These are phyloP conservation scores for Antitype chi DNA, from an alignment of 2,888 invertebrate genomes.

Conservation along the genomic window DNA sequence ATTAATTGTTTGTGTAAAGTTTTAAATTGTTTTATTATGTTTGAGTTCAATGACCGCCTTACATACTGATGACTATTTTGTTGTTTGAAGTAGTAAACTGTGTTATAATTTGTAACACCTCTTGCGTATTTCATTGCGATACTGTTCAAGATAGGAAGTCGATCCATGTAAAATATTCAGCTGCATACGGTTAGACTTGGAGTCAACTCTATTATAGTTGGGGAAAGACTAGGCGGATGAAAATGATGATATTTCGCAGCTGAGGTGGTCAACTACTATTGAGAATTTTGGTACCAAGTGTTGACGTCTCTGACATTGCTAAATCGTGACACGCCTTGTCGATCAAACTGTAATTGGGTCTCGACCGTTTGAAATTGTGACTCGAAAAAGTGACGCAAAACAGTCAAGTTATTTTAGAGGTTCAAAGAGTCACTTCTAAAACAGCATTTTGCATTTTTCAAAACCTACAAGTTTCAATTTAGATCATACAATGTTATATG, in stretches of 20 bases:
- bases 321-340: not conserved
- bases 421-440: not conserved
- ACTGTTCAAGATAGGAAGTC: not conserved
- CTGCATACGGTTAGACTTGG: not conserved
- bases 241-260: not conserved
- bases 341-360: constrained; percentile 2
- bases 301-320: too few species aligned
- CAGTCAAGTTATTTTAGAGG: not conserved
- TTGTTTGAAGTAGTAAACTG: not conserved
- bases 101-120: not conserved
- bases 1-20: constrained; percentile 39
- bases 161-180: not conserved
- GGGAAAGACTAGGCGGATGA: not conserved
- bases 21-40: constrained; percentile 2
- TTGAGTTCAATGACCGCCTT: constrained; percentile 14
- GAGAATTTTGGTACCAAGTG: too few species aligned
- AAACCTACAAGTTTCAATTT: not conserved
- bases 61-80: not conserved
- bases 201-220: not conserved
- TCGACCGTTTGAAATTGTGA: not conserved
- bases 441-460: not conserved
- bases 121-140: not conserved
- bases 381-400: not conserved
- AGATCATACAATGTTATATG: not conserved
- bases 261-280: too few species aligned